phyloP scores from a whole-genome alignment of 2,113 vertebrate genomes.

The Saccopteryx leptura region DNA sequence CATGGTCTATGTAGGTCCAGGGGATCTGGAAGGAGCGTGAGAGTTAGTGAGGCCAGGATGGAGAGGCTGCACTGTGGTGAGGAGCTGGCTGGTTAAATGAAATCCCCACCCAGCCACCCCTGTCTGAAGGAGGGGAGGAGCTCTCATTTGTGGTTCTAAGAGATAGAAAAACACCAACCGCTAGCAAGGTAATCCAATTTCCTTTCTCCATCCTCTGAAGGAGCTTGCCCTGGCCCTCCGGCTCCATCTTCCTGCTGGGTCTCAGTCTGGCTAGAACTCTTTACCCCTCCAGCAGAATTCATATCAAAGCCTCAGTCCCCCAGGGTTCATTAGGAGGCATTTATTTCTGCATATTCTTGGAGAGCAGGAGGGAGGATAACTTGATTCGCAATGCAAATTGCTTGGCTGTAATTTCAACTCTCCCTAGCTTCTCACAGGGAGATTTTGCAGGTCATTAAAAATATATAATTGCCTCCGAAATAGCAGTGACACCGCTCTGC shows the following conservation, averaged over 20 bases:
- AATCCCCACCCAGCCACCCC: conserved; percentile 47
- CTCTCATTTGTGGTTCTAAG: conserved; percentile 80
- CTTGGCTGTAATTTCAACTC: conserved; percentile 87
- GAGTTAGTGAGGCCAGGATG: not conserved
- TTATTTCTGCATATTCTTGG: conserved; percentile 89
- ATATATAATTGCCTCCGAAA: conserved; percentile 86
- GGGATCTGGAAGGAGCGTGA: not conserved
- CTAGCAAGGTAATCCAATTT: conserved; percentile 89
- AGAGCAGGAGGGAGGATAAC: conserved; percentile 83
- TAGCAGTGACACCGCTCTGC: conserved; percentile 79
- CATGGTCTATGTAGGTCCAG: not conserved
- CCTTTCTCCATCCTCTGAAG: conserved; percentile 79
- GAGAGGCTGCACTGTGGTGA: not conserved
- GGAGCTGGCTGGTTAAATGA: conserved; percentile 65
- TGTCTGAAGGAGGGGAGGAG: conserved; percentile 58
- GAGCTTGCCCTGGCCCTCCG: conserved; percentile 64
- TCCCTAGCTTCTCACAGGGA: conserved; percentile 84
- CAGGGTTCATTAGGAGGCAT: conserved; percentile 90
- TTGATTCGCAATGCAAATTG: conserved; percentile 89
- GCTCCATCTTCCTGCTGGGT: conserved; percentile 80
- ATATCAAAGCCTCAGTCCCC: conserved; percentile 89
- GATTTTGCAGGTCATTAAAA: conserved; percentile 86
- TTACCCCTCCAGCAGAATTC: conserved; percentile 82
- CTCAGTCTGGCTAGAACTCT: conserved; percentile 84
- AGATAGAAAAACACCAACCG: conserved; percentile 86